Conservation (phyloP, 2,797 vertebrate genomes). For the Hydrolagus colliei region DNA sequence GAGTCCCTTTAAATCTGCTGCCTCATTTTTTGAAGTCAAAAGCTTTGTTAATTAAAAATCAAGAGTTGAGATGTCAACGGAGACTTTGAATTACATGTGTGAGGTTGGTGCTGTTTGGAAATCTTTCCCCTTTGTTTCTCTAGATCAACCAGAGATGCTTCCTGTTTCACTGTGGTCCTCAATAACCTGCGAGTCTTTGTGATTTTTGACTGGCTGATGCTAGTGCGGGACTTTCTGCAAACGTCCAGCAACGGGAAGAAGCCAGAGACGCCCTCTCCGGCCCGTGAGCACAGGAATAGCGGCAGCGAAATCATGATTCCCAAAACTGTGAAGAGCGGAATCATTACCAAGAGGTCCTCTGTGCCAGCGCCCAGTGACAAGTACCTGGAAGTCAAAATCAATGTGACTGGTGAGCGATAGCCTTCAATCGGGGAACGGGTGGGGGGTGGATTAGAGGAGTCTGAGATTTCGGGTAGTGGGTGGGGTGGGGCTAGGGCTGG, state of each 20-base stretch:
- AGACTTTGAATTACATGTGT: not conserved
- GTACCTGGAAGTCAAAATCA: slow-evolving; percentile 84
- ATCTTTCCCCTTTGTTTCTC: not conserved
- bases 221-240: slow-evolving; percentile 77
- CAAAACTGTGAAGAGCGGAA: slow-evolving; percentile 84
- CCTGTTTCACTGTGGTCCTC: slow-evolving; percentile 88
- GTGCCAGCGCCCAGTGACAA: slow-evolving; percentile 71
- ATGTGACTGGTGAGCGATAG: slow-evolving; percentile 75
- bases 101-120: not conserved
- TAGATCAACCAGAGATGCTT: slow-evolving; percentile 85
- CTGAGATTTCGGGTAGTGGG: too few species aligned
- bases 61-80: too few species aligned
- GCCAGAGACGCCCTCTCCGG: slow-evolving; percentile 12
- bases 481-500: too few species aligned
- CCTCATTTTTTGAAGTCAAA: too few species aligned
- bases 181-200: slow-evolving; percentile 92
- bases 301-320: slow-evolving; percentile 60
- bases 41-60: too few species aligned
- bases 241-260: slow-evolving; percentile 62
- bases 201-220: slow-evolving; percentile 89
- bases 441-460: too few species aligned
- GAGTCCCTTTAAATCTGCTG: too few species aligned
- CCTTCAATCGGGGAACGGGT: not conserved
- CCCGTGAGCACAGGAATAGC: slow-evolving; percentile 50
- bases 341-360: slow-evolving; percentile 88